Evolutionary conservation across 1,140 invertebrate species (phyloP), one percentile per base, ranked within the genome.

Genomic region (Bursaphelenchus mucronatus): DNA sequence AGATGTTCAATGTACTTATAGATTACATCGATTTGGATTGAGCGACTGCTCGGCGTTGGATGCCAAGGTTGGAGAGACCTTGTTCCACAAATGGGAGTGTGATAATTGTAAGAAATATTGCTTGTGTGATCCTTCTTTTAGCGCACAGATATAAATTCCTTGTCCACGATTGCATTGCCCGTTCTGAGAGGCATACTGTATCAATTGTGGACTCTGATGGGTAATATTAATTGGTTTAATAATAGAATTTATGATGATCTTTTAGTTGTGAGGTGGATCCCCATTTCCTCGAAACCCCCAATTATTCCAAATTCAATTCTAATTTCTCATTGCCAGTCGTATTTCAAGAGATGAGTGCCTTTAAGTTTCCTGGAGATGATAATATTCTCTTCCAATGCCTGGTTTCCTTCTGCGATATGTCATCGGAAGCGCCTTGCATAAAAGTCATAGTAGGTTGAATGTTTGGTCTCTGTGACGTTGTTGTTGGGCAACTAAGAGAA

Each of bases 301-400:
- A 80, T 53, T 79, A 79, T 57, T 69, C 73, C 10, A 40, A 61
- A 9, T 59, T 80, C 41, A 67, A 41, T 5, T 51, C 40, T 8
- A 59, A 55, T 55, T 55, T 6, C n/a, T 30, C 30, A 15, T n/a
- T 41, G 19, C 49, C 43, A 17, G 50, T 52, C 17, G 44, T 54
- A 9, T 73, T 76, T 53, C 67, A 80, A 55, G 78, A 81, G 65
- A 81, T 81, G 76, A 64, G 67, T 40, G 76, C 73, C 8, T 79
- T 79, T 66, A 81, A 81, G 58, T 79, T 79, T 61, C 77, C 77
- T 13, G 79, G 71, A 8, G 78, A 81, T 45, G 64, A 70, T 61
- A 78, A 79, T 61, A 44, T 79, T 11, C 9, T 73, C 10, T 79
- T 79, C 63, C 64, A 73, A 19, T 79, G 77, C 62, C 50, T 64